Base-by-base conservation (phyloP, 2,888 invertebrate species). In the Nebria salina region DNA sequence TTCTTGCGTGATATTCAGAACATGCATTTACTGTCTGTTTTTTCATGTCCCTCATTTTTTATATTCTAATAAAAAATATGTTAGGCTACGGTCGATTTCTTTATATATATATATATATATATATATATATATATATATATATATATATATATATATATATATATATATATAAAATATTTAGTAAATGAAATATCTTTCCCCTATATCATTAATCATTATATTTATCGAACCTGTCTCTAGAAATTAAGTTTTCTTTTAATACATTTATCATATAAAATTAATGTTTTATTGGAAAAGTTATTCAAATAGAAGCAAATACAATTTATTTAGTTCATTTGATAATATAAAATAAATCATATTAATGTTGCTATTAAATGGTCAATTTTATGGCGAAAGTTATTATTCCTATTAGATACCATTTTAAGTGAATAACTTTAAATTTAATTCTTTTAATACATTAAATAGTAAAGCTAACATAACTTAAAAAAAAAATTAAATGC, bases 101-200 rank as follows among this genome's bases (percentile, higher is more conserved):
- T 34, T 34, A 1, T 34, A 34, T 34, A 4, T 34, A 20, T n/a
- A 66, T 66, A 20, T 66, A 66, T 66, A 20, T 20, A 20, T 20
- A 20, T 20, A 20, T 20, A 20, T 34, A 2, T 34, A 34, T 34
- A 5, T 34, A 25, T n/a, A 66, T 66, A 25, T 66, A 66, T 66
- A 20, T 34, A 2, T 34, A 34, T 34, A 5, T 34, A 25, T n/a
- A 66, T 66, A 25, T 66, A 66, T 66, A 20, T 20, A 20, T 20
- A 20, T 20, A 68, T 68, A n/a, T 43, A n/a, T 68, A 68, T 68
- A 68, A 68, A 11, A 70, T 70, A 70, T 26, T 70, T 70, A 26
- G 25, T 20, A 70, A 20, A 70, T 70, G 11, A 13, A 70, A 15
- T 13, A 11, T 9, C 70, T 70, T 25, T 70, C 4, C 20, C 34